Evolutionary conservation across 2,888 invertebrate genomes (phyloP), one percentile per base, ranked within the genome.

Genomic region (Drosophila siamana): DNA sequence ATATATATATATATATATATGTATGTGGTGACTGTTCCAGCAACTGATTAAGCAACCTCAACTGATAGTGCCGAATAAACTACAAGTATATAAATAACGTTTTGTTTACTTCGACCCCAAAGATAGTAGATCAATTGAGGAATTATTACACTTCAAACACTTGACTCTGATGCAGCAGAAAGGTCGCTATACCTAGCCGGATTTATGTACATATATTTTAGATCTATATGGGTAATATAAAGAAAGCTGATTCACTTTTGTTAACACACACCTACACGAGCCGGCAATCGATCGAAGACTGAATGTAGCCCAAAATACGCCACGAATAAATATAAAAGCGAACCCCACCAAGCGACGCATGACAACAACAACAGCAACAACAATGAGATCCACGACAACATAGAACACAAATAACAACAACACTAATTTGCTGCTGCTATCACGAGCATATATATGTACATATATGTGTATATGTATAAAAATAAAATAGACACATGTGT

Each of bases 231-330:
- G n/a, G 15, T 13, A 33, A 0, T 40, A 54, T 47, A 50, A 43
- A 51, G 54, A 40, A 36, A 48, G 19, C 33, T 63, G 44, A 51
- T 54, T 65, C 36, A 66, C 52, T 63, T 19, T 1, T 33, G 8
- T 40, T 51, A 24, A 51, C 43, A 80, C 85, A 76, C 82, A 85
- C 85, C 85, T 87, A 72, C 47, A 72, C 78, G 52, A 61, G 69
- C 71, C 89, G 89, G 83, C 78, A 66, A 80, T 75, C 70, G 75
- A 82, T 74, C 61, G 69, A 69, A 74, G 73, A 89, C 86, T 85
- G 69, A 85, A 47, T 59, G 41, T 50, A 54, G 56, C 52, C 46
- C 33, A 52, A 65, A 63, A 69, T 56, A 44, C 40, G 22, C 46
- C 47, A 41, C 51, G 48, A 81, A 78, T 86, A 78, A 76, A 76